Percentiles rank a stretch among this genome's conserved stretches.
phyloP scores from a whole-genome alignment of 2,797 vertebrate genomes.

The Numenius phaeopus region DNA sequence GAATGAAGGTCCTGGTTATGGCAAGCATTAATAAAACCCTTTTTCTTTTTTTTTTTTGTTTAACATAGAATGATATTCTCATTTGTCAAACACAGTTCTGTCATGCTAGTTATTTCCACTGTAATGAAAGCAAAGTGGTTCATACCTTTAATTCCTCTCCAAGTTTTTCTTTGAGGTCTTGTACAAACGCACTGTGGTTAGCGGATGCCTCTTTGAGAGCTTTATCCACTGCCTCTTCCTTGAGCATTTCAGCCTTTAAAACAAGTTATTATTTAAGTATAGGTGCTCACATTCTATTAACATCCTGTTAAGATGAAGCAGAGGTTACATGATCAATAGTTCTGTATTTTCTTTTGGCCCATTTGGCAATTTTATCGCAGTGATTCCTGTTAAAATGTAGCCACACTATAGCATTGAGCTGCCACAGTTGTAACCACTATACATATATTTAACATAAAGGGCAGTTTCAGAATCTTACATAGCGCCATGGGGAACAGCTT shows the following conservation, averaged over 20 bases:
- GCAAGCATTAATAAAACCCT: neutral
- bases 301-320: neutral
- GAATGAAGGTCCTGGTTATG: neutral
- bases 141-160: conserved; percentile 59
- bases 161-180: conserved; percentile 57
- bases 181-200: conserved; percentile 49
- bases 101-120: neutral
- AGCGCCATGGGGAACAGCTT: neutral
- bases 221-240: conserved; percentile 71
- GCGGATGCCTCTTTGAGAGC: conserved; percentile 56
- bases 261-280: neutral
- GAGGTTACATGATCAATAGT: neutral
- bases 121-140: neutral
- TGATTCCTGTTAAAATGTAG: neutral
- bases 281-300: neutral
- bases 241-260: conserved; percentile 67
- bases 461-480: neutral
- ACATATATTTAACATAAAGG: neutral
- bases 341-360: neutral
- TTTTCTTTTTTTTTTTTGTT: neutral
- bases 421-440: neutral
- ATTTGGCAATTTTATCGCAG: neutral
- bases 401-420: neutral
- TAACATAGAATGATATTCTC: neutral
- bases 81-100: neutral